A percentile compares a stretch with the other conserved stretches of the same genome.
phyloP scores from a whole-genome alignment of 2,888 invertebrate species.

The Heliconius aoede region DNA sequence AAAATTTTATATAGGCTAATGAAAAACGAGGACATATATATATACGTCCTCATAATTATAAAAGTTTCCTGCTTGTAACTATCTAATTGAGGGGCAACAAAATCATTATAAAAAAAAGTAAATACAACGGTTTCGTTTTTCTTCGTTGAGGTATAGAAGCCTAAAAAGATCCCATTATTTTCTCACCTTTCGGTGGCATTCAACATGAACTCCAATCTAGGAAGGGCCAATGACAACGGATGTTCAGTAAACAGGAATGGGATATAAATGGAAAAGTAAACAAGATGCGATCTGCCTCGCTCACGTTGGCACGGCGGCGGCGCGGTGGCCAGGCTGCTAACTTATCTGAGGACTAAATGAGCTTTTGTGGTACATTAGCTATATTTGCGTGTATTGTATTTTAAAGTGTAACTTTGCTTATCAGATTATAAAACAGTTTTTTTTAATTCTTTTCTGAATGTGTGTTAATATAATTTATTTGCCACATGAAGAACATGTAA shows the following conservation, averaged over 20 bases:
- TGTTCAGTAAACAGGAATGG: conserved; percentile 57
- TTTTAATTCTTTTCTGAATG: background rate
- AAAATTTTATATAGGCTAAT: background rate
- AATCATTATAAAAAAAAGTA: background rate
- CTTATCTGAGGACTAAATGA: conserved; percentile 22
- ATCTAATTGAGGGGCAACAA: too few species aligned
- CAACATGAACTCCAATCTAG: conserved; percentile 54
- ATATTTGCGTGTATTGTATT: background rate
- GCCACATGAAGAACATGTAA: background rate
- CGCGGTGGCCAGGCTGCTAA: conserved; percentile 29
- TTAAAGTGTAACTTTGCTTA: background rate
- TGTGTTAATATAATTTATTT: background rate
- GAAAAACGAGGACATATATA: too few species aligned
- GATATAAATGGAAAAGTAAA: conserved; percentile 64
- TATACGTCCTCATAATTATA: too few species aligned
- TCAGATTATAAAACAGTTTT: too few species aligned
- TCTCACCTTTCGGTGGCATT: background rate
- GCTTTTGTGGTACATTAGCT: conserved; percentile 13
- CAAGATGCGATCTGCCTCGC: conserved; percentile 45
- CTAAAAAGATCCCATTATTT: conserved; percentile 5
- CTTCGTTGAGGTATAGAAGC: background rate
- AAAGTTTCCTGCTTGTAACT: too few species aligned
- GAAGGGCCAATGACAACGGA: conserved; percentile 49
- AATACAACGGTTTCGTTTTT: background rate
- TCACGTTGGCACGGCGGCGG: conserved; percentile 9